phyloP scores from a whole-genome alignment of 2,797 vertebrate genomes.

The Trichosurus vulpecula region DNA sequence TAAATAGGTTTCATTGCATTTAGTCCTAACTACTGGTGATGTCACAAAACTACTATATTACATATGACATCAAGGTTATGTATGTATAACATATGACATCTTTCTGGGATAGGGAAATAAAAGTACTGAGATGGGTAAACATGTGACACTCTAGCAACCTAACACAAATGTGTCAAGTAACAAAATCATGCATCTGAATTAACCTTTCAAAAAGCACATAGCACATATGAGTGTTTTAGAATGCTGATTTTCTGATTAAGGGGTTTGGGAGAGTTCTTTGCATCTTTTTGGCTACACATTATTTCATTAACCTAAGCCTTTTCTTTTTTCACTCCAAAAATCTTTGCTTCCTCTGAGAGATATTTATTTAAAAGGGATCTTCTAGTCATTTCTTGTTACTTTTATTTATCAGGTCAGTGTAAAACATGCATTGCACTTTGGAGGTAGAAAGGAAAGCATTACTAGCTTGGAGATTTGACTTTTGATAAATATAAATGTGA shows the following conservation, averaged over 20 bases:
- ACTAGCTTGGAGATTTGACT: conserved; percentile 66
- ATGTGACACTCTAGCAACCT: conserved; percentile 70
- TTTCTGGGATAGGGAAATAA: conserved; percentile 75
- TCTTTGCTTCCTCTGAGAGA: conserved; percentile 36
- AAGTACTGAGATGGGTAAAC: conserved; percentile 67
- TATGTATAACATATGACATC: conserved; percentile 76
- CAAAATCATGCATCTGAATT: conserved; percentile 66
- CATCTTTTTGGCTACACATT: conserved; percentile 27
- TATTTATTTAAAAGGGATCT: conserved; percentile 39
- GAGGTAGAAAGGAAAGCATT: conserved; percentile 50
- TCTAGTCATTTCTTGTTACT: conserved; percentile 40
- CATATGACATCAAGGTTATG: conserved; percentile 76
- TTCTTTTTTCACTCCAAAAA: neutral
- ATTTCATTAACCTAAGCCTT: conserved; percentile 31
- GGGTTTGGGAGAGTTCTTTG: conserved; percentile 24
- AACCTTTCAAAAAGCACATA: conserved; percentile 62
- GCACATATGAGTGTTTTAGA: conserved; percentile 55
- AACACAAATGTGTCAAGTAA: conserved; percentile 72
- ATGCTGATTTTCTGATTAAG: conserved; percentile 68
- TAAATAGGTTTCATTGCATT: conserved; percentile 78
- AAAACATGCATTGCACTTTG: conserved; percentile 47
- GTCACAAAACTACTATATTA: conserved; percentile 73
- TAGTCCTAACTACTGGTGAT: conserved; percentile 76
- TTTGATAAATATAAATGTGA: conserved; percentile 66
- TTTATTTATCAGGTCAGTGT: conserved; percentile 60